phyloP scores from a whole-genome alignment of 2,113 vertebrate genomes.

The Forbesichthys agassizii region DNA sequence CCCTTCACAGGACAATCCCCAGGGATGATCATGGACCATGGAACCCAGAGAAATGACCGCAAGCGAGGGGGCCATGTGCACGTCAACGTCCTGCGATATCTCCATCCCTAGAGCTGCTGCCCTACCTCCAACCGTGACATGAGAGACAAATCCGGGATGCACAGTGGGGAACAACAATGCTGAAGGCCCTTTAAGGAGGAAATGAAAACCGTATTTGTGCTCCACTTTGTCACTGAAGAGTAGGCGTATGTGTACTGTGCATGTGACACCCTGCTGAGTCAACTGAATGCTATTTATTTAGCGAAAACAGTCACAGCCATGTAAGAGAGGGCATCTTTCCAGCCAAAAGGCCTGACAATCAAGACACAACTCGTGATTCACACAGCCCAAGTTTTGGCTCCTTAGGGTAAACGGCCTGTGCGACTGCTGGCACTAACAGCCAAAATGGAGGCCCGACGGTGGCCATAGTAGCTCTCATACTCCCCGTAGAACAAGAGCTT shows the following conservation, averaged over 20 bases:
- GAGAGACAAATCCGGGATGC: background rate
- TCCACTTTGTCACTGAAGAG: conserved; percentile 16
- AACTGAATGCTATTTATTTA: conserved; percentile 17
- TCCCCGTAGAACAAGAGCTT: background rate
- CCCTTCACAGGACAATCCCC: conserved; percentile 43
- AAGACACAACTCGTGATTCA: conserved; percentile 19
- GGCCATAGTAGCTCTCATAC: background rate
- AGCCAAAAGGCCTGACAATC: conserved; percentile 44
- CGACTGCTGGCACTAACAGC: background rate
- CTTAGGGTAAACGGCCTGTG: conserved; percentile 20
- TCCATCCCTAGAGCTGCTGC: background rate
- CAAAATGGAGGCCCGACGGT: background rate
- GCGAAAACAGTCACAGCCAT: conserved; percentile 23
- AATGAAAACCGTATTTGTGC: conserved; percentile 4
- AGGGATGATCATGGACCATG: conserved; percentile 55
- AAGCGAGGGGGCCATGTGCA: conserved; percentile 5
- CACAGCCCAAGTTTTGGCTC: conserved; percentile 11
- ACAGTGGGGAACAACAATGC: background rate
- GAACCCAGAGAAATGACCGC: conserved; percentile 24
- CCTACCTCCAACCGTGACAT: background rate
- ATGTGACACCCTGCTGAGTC: conserved; percentile 31
- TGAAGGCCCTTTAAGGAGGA: conserved; percentile 2
- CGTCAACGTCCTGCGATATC: background rate
- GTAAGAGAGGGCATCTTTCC: conserved; percentile 33
- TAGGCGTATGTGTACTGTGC: conserved; percentile 22